Conservation (phyloP, 2,797 vertebrate genomes). For the Lophius americanus region DNA sequence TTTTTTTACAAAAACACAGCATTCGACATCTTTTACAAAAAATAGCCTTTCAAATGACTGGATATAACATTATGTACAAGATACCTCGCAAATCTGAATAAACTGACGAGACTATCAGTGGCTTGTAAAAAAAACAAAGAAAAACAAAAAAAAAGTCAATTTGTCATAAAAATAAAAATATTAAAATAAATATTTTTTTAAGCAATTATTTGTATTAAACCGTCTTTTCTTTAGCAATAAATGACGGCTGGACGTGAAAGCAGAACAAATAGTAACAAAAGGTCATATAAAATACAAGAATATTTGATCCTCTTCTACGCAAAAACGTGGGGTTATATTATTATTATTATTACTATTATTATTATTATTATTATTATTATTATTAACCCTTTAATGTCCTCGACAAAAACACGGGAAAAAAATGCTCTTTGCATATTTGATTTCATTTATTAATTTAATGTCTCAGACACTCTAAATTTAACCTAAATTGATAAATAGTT, state of each 20-base stretch:
- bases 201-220: conserved; percentile 9
- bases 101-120: neutral
- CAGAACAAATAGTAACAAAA: neutral
- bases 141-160: neutral
- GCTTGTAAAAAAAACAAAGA: neutral
- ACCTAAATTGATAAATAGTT: no score
- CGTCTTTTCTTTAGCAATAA: conserved; percentile 15
- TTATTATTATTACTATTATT: neutral
- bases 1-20: conserved; percentile 33
- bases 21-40: neutral
- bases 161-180: neutral
- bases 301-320: neutral
- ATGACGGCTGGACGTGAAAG: neutral
- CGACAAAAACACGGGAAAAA: no score
- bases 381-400: no score
- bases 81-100: neutral
- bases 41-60: neutral
- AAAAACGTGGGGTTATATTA: neutral
- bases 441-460: no score
- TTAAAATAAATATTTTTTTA: no score
- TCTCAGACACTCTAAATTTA: no score
- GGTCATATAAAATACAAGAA: neutral
- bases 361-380: no score
- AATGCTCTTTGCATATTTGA: no score
- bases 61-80: conserved; percentile 17